Evolutionary conservation across 2,888 invertebrate species (phyloP).

Genomic region (Pollenia angustigena): DNA sequence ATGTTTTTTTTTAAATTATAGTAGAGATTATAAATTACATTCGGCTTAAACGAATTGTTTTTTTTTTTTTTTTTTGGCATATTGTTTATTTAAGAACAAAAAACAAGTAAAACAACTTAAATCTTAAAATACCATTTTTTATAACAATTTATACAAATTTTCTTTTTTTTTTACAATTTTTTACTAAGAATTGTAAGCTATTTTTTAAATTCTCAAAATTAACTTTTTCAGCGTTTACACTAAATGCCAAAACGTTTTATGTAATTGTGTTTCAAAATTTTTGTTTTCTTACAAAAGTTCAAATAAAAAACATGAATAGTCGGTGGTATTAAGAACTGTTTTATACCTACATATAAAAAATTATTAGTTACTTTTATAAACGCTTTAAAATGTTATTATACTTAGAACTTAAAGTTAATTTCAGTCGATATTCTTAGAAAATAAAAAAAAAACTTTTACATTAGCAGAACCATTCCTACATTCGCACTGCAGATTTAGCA

Average conservation of each 20-base stretch:
- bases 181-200: not conserved
- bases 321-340: conserved; percentile 44
- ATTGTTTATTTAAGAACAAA: too few species aligned
- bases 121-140: not conserved
- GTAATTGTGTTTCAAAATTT: not conserved
- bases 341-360: conserved; percentile 14
- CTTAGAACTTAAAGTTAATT: conserved; percentile 19
- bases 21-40: not conserved
- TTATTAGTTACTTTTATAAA: conserved; percentile 27
- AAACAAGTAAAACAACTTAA: not conserved
- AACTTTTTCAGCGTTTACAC: conserved; percentile 10
- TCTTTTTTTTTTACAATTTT: not conserved
- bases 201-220: conserved; percentile 10
- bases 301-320: conserved; percentile 29
- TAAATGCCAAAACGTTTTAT: conserved; percentile 6
- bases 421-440: conserved; percentile 37
- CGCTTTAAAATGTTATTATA: conserved; percentile 7
- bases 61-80: too few species aligned
- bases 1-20: not conserved
- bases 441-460: not conserved
- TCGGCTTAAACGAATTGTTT: too few species aligned
- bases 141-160: not conserved
- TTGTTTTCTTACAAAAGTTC: not conserved
- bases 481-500: conserved; percentile 3
- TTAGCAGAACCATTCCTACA: not conserved